Evolutionary conservation across 2,888 invertebrate genomes (phyloP), one percentile per base, ranked within the genome.

Genomic region (Argyra leucocephala): DNA sequence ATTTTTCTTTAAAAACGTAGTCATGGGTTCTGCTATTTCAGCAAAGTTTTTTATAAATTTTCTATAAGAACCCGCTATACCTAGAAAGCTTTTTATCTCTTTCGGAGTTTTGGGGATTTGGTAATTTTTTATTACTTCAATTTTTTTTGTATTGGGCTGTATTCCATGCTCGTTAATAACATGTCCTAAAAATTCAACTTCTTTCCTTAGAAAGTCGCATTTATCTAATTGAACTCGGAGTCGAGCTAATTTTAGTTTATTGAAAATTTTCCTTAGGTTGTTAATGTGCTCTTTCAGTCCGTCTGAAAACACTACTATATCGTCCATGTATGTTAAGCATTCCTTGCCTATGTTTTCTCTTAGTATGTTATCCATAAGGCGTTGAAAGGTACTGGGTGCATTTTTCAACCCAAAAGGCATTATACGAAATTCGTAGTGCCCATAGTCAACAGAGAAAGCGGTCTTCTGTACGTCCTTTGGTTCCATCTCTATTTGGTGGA

Each of bases 271-370:
- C 64, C 67, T 68, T 58, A 73, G 64, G 24, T 65, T 69, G 64
- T 67, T 64, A n/a, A 70, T 69, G 62, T 73, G 73, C 68, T 74
- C 73, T 66, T 74, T 70, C 4, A 74, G 62, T 24, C 68, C 63
- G 23, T 66, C 68, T n/a, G 64, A 65, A 48, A 66, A 66, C 3
- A 66, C 23, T 12, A 76, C 68, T 1, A 72, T 70, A 63, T 74
- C 74, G 63, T 75, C 75, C 64, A 73, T 69, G 66, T 74, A 78
- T 2, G 74, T 71, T 6, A 76, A 70, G 61, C 73, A 72, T 58
- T 66, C 65, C 18, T 67, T 70, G 7, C 70, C 70, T 66, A 71
- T 70, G 1, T 73, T 7, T n/a, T 71, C 72, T 15, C 67, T 60
- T 5, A 73, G 62, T 18, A 73, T 67, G 6, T 66, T 65, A 26